Evolutionary conservation across 2,113 vertebrate genomes (phyloP).

Genomic region (Acanthochromis polyacanthus): DNA sequence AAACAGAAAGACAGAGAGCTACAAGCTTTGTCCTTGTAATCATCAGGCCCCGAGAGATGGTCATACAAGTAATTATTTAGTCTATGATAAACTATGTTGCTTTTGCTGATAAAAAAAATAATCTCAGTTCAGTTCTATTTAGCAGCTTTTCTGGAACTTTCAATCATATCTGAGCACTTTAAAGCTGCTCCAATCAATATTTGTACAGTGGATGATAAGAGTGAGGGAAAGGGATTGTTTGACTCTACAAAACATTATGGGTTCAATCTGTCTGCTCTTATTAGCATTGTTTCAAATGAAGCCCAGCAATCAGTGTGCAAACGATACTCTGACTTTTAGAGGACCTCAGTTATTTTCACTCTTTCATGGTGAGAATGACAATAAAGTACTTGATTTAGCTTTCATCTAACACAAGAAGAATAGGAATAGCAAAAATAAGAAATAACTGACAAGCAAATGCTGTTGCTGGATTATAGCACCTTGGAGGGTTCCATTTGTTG

Average conservation of each 20-base stretch:
- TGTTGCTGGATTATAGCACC: too few species aligned
- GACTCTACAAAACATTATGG: background rate
- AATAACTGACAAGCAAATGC: too few species aligned
- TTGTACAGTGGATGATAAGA: background rate
- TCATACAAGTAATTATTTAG: background rate
- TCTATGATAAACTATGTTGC: background rate
- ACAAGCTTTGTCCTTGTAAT: background rate
- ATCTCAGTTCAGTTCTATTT: background rate
- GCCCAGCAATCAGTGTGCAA: too few species aligned
- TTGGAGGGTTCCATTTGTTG: too few species aligned
- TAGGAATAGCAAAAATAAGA: too few species aligned
- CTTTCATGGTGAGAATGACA: too few species aligned
- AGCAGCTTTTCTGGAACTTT: background rate
- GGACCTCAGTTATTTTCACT: too few species aligned
- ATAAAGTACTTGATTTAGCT: too few species aligned
- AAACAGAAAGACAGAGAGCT: background rate
- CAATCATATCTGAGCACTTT: background rate
- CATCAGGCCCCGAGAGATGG: background rate
- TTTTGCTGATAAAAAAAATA: background rate
- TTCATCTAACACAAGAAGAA: too few species aligned
- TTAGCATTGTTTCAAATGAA: background rate
- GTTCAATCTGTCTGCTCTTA: background rate
- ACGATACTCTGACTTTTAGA: too few species aligned
- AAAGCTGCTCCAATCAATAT: background rate
- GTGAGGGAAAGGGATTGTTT: background rate